Conservation (phyloP, 1,140 invertebrate genomes). For the Cotesia typhae region DNA sequence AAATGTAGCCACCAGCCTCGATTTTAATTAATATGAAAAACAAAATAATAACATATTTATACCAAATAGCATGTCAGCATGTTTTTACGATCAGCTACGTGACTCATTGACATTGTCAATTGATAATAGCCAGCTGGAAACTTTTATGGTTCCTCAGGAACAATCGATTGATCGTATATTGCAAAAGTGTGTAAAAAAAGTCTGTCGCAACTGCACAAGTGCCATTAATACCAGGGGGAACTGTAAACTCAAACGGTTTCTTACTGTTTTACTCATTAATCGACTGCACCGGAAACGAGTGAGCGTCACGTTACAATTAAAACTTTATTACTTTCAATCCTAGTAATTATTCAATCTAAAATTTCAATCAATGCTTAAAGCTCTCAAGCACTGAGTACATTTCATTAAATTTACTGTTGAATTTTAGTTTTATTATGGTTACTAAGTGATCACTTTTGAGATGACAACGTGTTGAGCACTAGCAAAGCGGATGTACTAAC, state of each 20-base stretch:
- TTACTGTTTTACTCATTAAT: constrained; percentile 1
- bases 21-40: not conserved
- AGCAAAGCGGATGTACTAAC: constrained; percentile 39
- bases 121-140: constrained; percentile 23
- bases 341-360: constrained; percentile 10
- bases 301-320: constrained; percentile 16
- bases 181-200: not conserved
- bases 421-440: not conserved
- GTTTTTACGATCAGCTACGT: not conserved
- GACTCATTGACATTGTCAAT: not conserved
- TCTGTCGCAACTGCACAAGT: constrained; percentile 12
- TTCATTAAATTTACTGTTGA: not conserved
- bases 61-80: not conserved
- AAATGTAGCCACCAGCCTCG: not conserved
- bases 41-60: not conserved
- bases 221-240: not conserved
- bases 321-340: constrained; percentile 16
- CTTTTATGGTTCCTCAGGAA: constrained; percentile 35
- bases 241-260: constrained; percentile 31
- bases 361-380: not conserved
- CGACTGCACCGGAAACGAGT: constrained; percentile 15
- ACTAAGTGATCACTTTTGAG: no score
- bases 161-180: constrained; percentile 30
- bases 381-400: not conserved
- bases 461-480: constrained; percentile 16